Percentiles rank a stretch among this genome's conserved stretches.
These are phyloP conservation scores for Chymomyza caudatula DNA, from an alignment of 2,888 invertebrate genomes.

Conservation along the genomic window DNA sequence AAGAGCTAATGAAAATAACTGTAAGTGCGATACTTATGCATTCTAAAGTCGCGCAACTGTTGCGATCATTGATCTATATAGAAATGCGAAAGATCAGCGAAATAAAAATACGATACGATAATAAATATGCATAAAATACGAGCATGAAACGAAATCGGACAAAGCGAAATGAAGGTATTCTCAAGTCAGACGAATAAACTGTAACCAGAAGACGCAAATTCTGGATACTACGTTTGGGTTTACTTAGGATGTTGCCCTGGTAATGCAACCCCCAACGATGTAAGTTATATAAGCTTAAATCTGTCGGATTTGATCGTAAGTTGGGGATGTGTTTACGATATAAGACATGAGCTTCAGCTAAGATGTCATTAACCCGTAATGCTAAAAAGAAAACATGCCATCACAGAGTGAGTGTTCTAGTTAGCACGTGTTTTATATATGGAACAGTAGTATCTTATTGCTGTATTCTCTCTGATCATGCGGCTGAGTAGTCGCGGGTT, in stretches of 20 bases:
- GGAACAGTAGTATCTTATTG: neutral
- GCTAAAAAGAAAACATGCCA: neutral
- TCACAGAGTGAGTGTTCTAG: neutral
- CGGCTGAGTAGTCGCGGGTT: neutral
- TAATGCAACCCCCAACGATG: no score
- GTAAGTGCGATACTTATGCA: constrained; percentile 19
- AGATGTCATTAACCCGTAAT: constrained; percentile 1
- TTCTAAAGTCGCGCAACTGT: neutral
- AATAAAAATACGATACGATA: constrained; percentile 36
- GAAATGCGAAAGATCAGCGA: constrained; percentile 62
- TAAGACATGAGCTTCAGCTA: neutral
- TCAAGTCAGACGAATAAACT: neutral
- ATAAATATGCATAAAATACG: neutral
- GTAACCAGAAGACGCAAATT: neutral
- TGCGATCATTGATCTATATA: constrained; percentile 48
- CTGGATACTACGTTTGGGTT: no score
- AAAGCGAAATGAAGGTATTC: neutral
- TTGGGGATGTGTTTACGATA: neutral
- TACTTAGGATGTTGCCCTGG: neutral
- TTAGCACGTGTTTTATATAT: constrained; percentile 4
- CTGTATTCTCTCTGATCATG: neutral
- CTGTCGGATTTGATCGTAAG: no score
- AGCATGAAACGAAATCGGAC: neutral
- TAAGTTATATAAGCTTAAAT: no score
- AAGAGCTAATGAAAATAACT: constrained; percentile 20